Conservation (phyloP, 2,113 vertebrate genomes). For the Macquaria ambigua region DNA sequence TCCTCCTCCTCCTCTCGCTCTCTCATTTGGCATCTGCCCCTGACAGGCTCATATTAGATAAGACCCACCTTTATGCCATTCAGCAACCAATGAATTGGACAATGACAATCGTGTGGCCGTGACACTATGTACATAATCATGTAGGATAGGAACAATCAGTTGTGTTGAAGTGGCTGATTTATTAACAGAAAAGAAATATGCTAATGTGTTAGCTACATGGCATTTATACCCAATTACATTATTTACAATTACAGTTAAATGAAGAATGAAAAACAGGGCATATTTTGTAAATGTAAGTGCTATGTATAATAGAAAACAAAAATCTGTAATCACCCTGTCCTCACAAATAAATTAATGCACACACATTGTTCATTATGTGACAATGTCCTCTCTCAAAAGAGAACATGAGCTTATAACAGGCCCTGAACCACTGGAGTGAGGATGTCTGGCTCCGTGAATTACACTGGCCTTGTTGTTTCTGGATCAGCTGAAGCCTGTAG, state of each 20-base stretch:
- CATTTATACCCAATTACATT: background rate
- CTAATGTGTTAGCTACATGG: background rate
- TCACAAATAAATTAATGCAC: background rate
- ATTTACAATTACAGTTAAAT: background rate
- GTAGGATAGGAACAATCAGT: background rate
- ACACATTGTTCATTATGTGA: constrained; percentile 50
- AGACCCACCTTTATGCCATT: background rate
- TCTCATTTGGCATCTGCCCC: background rate
- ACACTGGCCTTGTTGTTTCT: constrained; percentile 82
- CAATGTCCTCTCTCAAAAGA: constrained; percentile 56
- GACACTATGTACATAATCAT: background rate
- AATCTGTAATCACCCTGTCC: background rate
- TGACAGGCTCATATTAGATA: constrained; percentile 35
- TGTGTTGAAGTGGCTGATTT: background rate
- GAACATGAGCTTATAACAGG: constrained; percentile 66
- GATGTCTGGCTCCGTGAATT: constrained; percentile 77
- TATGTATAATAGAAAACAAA: background rate
- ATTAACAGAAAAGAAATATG: background rate
- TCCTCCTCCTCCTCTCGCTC: background rate
- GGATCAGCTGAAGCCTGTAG: constrained; percentile 77
- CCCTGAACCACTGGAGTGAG: constrained; percentile 76
- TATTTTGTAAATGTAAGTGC: background rate
- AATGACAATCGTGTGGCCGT: background rate
- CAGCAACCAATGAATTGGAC: constrained; percentile 16
- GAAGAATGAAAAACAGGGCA: background rate